Conservation (phyloP, 2,888 invertebrate genomes). For the Neuroscelio doddi region DNA sequence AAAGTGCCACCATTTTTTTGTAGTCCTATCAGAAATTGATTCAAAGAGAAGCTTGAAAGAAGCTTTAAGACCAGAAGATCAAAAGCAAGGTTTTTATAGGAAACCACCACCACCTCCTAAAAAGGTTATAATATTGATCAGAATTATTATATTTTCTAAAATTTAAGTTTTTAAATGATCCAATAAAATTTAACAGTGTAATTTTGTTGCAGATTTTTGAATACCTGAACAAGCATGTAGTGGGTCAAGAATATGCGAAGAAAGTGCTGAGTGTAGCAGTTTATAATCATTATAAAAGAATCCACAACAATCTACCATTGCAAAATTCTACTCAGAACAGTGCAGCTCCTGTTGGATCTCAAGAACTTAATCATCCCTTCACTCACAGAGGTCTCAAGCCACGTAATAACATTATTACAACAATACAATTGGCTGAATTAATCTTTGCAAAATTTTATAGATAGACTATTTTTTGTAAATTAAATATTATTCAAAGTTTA, state of each 20-base stretch:
- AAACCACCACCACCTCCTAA: constrained; percentile 96
- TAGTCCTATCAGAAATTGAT: constrained; percentile 94
- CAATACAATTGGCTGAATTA: neutral
- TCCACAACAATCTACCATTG: constrained; percentile 90
- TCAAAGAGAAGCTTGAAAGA: constrained; percentile 90
- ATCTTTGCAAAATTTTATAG: too few species aligned
- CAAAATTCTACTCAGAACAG: constrained; percentile 62
- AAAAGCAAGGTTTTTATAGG: constrained; percentile 80
- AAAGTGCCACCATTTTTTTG: constrained; percentile 98
- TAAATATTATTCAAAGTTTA: too few species aligned
- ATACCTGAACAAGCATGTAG: constrained; percentile 95
- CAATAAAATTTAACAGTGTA: neutral
- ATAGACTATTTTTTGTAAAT: too few species aligned
- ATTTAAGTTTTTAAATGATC: neutral
- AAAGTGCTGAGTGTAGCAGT: constrained; percentile 98
- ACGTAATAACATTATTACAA: constrained; percentile 59
- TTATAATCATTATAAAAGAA: constrained; percentile 98
- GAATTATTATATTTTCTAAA: too few species aligned
- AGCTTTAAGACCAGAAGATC: constrained; percentile 77
- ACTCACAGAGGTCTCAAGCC: constrained; percentile 80
- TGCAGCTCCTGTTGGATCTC: constrained; percentile 71
- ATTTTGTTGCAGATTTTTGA: constrained; percentile 85
- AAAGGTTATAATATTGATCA: constrained; percentile 77
- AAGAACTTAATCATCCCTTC: constrained; percentile 79
- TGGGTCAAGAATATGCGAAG: constrained; percentile 98